Evolutionary conservation across 2,888 invertebrate species (phyloP), one percentile per base, ranked within the genome.

Genomic region (Archips crataeganus): DNA sequence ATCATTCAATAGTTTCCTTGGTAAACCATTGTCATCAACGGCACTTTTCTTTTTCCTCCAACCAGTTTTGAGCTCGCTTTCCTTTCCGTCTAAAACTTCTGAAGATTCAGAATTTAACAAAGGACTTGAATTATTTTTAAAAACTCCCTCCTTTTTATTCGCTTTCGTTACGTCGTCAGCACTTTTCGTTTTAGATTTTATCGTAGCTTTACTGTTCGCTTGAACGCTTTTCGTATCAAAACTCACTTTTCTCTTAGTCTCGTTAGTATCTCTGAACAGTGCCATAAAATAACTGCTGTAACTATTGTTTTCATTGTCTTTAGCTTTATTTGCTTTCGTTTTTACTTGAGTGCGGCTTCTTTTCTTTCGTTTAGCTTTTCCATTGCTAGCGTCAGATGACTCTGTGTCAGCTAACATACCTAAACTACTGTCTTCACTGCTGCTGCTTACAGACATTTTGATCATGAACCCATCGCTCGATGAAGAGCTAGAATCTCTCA

Each of bases 91-190:
- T 3, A 1, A 23, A 3, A 36, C 6, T 10, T 47, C 60, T 0
- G 47, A 68, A 49, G 69, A 69, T n/a, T 47, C 63, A 9, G 63
- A 64, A 3, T 49, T 42, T 13, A 32, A 10, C 2, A 57, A 32
- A 57, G 57, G 57, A 11, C 4, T 23, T 3, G 57, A 23, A 11
- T 57, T 57, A 13, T 9, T 23, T 32, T 57, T 57, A 11, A 54
- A 54, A 54, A 15, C 4, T 6, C 9, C 23, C 3, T 23, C 23
- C 49, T 49, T 49, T 23, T 9, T 23, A 54, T 15, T 8, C 8
- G 8, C 8, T 23, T 54, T 23, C 2, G n/a, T n/a, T 13, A 54
- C 2, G 9, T 57, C 4, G 4, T 57, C 57, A 5, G 32, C 57
- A 11, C 32, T 57, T 32, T 57, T 57, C 4, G 57, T 57, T 32